phyloP scores from a whole-genome alignment of 2,888 invertebrate species.

The Drosophila mayaguana region DNA sequence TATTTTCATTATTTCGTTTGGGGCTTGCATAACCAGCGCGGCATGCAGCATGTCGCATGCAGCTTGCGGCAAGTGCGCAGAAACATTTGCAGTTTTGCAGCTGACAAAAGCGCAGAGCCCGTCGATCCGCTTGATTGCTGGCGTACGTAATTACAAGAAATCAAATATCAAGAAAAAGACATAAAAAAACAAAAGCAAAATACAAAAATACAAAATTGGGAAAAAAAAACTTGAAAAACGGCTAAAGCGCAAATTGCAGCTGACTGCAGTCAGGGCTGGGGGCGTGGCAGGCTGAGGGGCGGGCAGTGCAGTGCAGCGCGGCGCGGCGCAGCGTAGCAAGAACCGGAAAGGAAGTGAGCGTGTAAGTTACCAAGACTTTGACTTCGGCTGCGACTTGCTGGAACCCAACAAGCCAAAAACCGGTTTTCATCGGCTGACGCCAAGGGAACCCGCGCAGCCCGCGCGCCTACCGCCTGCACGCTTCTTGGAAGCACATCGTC shows the following conservation, averaged over 20 bases:
- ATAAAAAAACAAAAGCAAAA: constrained; percentile 3
- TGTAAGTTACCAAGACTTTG: constrained; percentile 78
- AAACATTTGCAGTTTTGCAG: constrained; percentile 65
- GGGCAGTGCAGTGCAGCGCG: constrained; percentile 39
- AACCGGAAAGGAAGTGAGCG: constrained; percentile 80
- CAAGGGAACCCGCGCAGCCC: constrained; percentile 12
- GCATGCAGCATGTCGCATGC: constrained; percentile 22
- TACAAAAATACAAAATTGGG: constrained; percentile 7
- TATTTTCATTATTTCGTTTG: constrained; percentile 15
- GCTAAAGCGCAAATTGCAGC: constrained; percentile 64
- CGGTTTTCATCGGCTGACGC: constrained; percentile 54
- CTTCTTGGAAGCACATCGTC: constrained; percentile 78
- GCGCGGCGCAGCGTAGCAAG: constrained; percentile 56
- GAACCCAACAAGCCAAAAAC: constrained; percentile 41
- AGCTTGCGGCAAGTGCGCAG: constrained; percentile 41
- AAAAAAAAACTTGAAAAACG: constrained; percentile 62
- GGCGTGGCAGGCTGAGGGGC: neutral
- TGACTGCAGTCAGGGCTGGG: constrained; percentile 48
- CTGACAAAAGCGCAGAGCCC: constrained; percentile 60
- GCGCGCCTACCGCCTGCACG: constrained; percentile 26
- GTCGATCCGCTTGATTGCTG: constrained; percentile 69
- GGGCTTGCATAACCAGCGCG: constrained; percentile 72
- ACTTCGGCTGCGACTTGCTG: constrained; percentile 51
- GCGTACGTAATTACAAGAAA: constrained; percentile 72
- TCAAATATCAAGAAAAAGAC: constrained; percentile 49